A percentile compares a stretch with the other conserved stretches of the same genome.
Conservation (phyloP, 2,888 invertebrate species). For the Aleiodes testaceus region DNA sequence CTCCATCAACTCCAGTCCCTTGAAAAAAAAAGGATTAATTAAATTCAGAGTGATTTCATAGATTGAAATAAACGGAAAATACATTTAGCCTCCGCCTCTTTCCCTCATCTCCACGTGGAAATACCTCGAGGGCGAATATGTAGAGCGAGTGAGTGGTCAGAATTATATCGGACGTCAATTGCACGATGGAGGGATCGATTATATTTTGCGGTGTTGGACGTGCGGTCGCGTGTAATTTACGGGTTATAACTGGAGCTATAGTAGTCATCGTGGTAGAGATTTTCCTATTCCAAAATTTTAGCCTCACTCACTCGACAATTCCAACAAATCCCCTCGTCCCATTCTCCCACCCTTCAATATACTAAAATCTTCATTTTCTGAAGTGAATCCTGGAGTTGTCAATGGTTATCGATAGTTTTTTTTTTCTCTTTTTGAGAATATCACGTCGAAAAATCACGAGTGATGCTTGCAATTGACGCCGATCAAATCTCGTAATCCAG, state of each 20-base stretch:
- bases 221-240: slow-evolving; percentile 61
- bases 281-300: slow-evolving; percentile 18
- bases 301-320: slow-evolving; percentile 2
- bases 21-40: too few relatives aligned
- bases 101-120: not conserved
- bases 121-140: slow-evolving; percentile 25
- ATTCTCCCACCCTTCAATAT: not conserved
- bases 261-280: slow-evolving; percentile 7
- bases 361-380: not conserved
- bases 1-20: too few relatives aligned
- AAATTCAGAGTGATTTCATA: too few relatives aligned
- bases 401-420: too few relatives aligned
- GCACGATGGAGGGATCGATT: slow-evolving; percentile 51
- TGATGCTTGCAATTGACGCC: slow-evolving; percentile 60
- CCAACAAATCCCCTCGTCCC: slow-evolving; percentile 20
- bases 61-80: too few relatives aligned
- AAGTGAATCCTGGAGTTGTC: too few relatives aligned
- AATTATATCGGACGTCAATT: slow-evolving; percentile 52
- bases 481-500: slow-evolving; percentile 22
- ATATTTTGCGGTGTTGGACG: slow-evolving; percentile 56
- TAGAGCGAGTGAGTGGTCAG: slow-evolving; percentile 23
- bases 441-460: slow-evolving; percentile 57
- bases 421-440: slow-evolving; percentile 38
- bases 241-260: slow-evolving; percentile 51
- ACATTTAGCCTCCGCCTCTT: not conserved